Base-by-base conservation (phyloP, 2,797 vertebrate species). In the Sebastes variabilis region DNA sequence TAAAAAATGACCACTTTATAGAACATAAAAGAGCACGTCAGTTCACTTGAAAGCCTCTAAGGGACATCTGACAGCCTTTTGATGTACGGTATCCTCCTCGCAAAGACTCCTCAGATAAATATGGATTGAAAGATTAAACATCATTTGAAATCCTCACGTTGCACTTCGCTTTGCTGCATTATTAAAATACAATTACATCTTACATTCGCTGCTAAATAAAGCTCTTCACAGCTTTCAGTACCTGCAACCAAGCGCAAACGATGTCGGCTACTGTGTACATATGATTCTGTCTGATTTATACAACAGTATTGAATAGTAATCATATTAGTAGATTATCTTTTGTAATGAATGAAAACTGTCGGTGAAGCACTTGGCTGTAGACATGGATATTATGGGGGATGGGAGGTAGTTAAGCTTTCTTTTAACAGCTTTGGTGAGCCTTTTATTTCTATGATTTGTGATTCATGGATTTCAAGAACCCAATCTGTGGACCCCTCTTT, bases 61-160 rank as follows among this genome's bases (percentile, higher is more conserved):
- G 95, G 94, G 94, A 94, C 88, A 94, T 96, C 94, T 96, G 94
- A 96, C 95, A 94, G 89, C 79, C 85, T 91, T 97, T 96, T 97
- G 95, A 96, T 96, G 93, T 95, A 71, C 81, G 78, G 79, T 42
- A 75, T 90, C 94, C 89, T 89, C 94, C 87, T 79, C 83, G 93
- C 93, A 92, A 90, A 90, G 90, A 94, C 92, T 95, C 92, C 87
- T 95, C 88, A 93, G 90, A 95, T 96, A 93, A 93, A 95, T 89
- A 96, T 94, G 84, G 93, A 96, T 95, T 93, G 90, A 96, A 96
- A 96, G 94, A 96, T 95, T 94, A 95, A 95, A 96, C 94, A 82
- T 90, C 72, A 84, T 93, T 91, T 85, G 75, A 93, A 89, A 89
- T 67, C 64, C 76, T 83, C 83, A 59, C 72, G 2, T 69, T 83